Evolutionary conservation across 2,797 vertebrate genomes (phyloP), one percentile per base, ranked within the genome.

Genomic region (Trichosurus vulpecula): DNA sequence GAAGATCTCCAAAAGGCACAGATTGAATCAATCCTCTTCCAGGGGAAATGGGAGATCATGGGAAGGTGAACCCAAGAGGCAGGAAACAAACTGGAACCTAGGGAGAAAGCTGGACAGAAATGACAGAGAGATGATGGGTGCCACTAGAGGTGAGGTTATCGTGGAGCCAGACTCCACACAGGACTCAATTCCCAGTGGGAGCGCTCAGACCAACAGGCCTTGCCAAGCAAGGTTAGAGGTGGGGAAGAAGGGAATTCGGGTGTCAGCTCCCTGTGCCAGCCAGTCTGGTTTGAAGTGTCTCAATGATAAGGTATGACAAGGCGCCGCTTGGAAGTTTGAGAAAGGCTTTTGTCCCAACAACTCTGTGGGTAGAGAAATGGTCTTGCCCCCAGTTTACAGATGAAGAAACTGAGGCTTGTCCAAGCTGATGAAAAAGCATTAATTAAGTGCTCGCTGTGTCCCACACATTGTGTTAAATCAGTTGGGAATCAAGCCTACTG

Each of bases 71-170:
- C 14, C 41, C 89, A 52, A 92, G 29, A 10, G 13, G 47, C 41
- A 29, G 57, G 35, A 74, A 66, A 57, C 53, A 35, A 41, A 55
- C n/a, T n/a, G 8, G 58, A 61, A 6, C 13, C 41, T 52, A 11
- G 54, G 90, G 92, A n/a, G 29, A 94, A 94, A 41, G 35, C 91
- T 89, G 52, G 87, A 89, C 87, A 4, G 66, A 90, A 94, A 61
- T 41, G 30, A 52, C 19, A 61, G 0, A 51, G 19, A 81, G 27
- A 35, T 25, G 1, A 19, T 52, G 31, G 29, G 58, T 35, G 8
- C 54, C 90, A 35, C 1, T 9, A 81, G 87, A 87, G 52, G 22
- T 6, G 41, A 81, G 95, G 94, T 53, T 51, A 56, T 14, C 47
- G 8, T 30, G 25, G 0, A 54, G 52, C 93, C 52, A 90, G 55